A percentile compares a stretch with the other conserved stretches of the same genome.
Conservation (phyloP, 2,888 invertebrate species). For the Meliscaeva auricollis region DNA sequence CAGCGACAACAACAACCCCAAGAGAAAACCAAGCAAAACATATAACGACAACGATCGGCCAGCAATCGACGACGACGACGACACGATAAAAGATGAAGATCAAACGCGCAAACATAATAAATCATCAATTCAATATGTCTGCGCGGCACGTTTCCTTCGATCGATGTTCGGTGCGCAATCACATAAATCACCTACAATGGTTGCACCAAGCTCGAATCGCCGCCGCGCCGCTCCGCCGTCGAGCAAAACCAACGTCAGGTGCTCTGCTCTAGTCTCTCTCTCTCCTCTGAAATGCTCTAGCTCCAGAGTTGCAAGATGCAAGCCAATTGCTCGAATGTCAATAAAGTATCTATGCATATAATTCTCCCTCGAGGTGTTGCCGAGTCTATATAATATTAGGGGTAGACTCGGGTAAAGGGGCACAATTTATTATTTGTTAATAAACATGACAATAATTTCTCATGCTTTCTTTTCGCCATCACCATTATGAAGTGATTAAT, state of each 20-base stretch:
- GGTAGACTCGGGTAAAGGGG: conserved; percentile 24
- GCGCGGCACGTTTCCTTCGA: conserved; percentile 73
- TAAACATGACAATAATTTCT: conserved; percentile 76
- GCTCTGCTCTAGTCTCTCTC: conserved; percentile 29
- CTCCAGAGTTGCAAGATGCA: conserved; percentile 28
- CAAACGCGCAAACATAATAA: conserved; percentile 72
- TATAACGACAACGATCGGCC: conserved; percentile 6
- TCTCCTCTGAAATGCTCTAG: neutral
- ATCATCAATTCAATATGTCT: conserved; percentile 76
- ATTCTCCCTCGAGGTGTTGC: conserved; percentile 12
- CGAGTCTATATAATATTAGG: neutral
- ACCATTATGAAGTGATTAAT: conserved; percentile 73
- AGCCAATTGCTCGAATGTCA: conserved; percentile 68
- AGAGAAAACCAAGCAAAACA: conserved; percentile 17
- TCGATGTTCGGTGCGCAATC: conserved; percentile 71
- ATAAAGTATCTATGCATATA: conserved; percentile 59
- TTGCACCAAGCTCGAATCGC: conserved; percentile 21
- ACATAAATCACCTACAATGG: conserved; percentile 73
- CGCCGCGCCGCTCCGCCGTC: too few relatives aligned
- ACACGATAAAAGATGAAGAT: conserved; percentile 73
- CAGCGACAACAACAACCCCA: conserved; percentile 49
- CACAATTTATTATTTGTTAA: conserved; percentile 73
- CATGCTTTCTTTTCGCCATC: conserved; percentile 75
- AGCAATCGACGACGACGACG: conserved; percentile 35
- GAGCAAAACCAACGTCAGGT: too few relatives aligned